These are phyloP conservation scores for Neofelis nebulosa DNA, from an alignment of 2,113 vertebrate species.

Conservation along the genomic window DNA sequence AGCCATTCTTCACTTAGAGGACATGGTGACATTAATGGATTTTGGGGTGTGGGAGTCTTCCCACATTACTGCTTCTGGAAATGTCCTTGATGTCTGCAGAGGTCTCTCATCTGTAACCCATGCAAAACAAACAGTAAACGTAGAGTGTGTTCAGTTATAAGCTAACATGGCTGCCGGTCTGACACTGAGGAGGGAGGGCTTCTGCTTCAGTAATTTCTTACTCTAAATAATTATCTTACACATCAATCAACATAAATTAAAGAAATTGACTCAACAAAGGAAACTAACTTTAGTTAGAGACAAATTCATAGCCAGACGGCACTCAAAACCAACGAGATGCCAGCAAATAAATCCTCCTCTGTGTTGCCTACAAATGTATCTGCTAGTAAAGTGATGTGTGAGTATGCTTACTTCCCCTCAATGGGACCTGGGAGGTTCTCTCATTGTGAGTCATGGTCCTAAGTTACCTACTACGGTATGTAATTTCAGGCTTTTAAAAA, in stretches of 20 bases:
- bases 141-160: neutral
- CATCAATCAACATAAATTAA: slow-evolving; percentile 73
- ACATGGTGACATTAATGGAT: neutral
- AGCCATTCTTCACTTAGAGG: neutral
- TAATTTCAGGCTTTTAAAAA: slow-evolving; percentile 13
- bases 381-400: neutral
- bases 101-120: neutral
- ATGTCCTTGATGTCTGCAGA: slow-evolving; percentile 24
- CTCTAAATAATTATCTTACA: slow-evolving; percentile 65
- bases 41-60: neutral
- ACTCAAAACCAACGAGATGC: slow-evolving; percentile 75
- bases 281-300: slow-evolving; percentile 78
- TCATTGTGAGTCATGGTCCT: neutral
- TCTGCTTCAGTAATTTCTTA: slow-evolving; percentile 37
- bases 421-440: neutral
- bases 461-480: neutral
- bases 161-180: neutral
- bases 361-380: slow-evolving; percentile 3
- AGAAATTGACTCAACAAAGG: slow-evolving; percentile 78
- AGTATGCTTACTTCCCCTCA: neutral
- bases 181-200: neutral
- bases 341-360: slow-evolving; percentile 77
- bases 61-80: slow-evolving; percentile 22
- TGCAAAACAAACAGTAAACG: neutral
- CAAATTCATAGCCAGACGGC: slow-evolving; percentile 71